phyloP scores from a whole-genome alignment of 2,888 invertebrate species.

The Agrenia bidenticulata region DNA sequence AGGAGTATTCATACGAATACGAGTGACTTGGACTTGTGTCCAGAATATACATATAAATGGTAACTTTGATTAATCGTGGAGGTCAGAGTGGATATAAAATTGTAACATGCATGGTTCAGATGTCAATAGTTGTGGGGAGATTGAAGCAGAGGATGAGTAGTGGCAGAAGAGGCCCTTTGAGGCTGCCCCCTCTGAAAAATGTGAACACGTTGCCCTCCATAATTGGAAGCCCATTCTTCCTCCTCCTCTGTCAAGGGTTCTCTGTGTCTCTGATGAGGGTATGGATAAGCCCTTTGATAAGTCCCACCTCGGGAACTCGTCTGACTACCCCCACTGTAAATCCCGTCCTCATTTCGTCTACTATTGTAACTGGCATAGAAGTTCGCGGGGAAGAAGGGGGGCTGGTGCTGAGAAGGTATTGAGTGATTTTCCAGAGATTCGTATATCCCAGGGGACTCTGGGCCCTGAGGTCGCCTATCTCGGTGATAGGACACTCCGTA shows the following conservation, averaged over 20 bases:
- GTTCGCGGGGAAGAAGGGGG: neutral
- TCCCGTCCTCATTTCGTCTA: conserved; percentile 22
- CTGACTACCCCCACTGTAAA: conserved; percentile 5
- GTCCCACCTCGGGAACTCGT: neutral
- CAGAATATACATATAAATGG: too few relatives aligned
- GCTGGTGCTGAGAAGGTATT: neutral
- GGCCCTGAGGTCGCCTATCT: conserved; percentile 20
- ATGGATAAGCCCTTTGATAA: conserved; percentile 21
- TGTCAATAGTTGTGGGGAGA: too few relatives aligned
- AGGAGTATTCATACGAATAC: too few relatives aligned
- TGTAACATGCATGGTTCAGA: too few relatives aligned
- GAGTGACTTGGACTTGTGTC: too few relatives aligned
- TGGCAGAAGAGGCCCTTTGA: too few relatives aligned
- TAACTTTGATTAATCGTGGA: too few relatives aligned
- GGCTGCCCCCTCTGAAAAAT: too few relatives aligned
- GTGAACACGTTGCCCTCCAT: too few relatives aligned
- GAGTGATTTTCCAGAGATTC: conserved; percentile 23
- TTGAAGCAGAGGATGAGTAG: too few relatives aligned
- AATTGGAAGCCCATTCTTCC: too few relatives aligned
- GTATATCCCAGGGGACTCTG: conserved; percentile 36
- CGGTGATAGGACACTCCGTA: neutral
- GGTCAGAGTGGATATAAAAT: too few relatives aligned
- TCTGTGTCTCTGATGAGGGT: conserved; percentile 36
- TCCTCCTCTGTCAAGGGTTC: conserved; percentile 18
- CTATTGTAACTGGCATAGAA: conserved; percentile 24